phyloP scores from a whole-genome alignment of 2,888 invertebrate species.

The Orthonychiurus folsomi region DNA sequence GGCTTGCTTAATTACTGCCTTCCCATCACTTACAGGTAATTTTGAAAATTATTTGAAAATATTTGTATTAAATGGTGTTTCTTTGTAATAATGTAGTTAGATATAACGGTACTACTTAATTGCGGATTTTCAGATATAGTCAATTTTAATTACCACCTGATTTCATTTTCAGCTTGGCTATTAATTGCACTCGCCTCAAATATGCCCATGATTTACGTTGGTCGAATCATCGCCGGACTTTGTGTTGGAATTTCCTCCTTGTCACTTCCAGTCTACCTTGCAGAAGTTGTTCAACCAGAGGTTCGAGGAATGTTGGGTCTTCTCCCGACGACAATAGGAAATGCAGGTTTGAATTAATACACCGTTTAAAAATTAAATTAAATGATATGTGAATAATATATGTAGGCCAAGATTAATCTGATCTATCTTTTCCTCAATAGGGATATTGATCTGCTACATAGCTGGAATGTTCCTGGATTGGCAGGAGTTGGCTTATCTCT shows the following conservation, averaged over 20 bases:
- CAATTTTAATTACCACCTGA: too few species aligned
- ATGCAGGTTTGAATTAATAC: conserved; percentile 52
- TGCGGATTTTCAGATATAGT: too few species aligned
- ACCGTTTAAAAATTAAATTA: too few species aligned
- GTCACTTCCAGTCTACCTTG: conserved; percentile 80
- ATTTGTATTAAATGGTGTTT: too few species aligned
- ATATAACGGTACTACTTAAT: too few species aligned
- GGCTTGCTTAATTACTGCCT: conserved; percentile 65
- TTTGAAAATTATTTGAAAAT: too few species aligned
- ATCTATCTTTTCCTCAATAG: conserved; percentile 40
- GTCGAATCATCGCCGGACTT: conserved; percentile 72
- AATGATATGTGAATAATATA: conserved; percentile 1
- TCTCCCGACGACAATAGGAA: conserved; percentile 76
- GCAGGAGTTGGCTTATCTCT: conserved; percentile 68
- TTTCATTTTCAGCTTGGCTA: conserved; percentile 66
- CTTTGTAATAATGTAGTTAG: too few species aligned
- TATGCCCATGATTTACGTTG: conserved; percentile 63
- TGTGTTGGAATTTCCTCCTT: conserved; percentile 79
- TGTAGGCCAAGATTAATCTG: conserved; percentile 1
- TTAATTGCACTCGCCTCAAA: conserved; percentile 67
- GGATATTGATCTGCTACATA: conserved; percentile 67
- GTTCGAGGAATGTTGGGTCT: conserved; percentile 80
- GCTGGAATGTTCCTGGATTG: conserved; percentile 70
- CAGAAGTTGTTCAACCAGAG: conserved; percentile 84
- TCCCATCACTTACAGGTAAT: conserved; percentile 62